These are phyloP conservation scores for Planiliza haematocheilus DNA, from an alignment of 2,113 vertebrate genomes.

Conservation along the genomic window DNA sequence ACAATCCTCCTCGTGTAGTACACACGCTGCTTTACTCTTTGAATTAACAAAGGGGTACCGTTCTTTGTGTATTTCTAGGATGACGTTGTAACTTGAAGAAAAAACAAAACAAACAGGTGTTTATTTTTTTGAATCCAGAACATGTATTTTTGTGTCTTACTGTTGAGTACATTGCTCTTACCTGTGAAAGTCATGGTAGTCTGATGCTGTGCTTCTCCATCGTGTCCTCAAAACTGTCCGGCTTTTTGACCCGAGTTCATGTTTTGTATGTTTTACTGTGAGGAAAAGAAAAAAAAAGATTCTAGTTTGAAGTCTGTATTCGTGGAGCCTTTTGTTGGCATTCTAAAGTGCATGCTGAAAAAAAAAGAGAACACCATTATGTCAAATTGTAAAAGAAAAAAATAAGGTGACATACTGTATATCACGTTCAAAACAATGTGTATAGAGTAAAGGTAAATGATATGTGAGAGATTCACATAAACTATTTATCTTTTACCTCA, in stretches of 20 bases:
- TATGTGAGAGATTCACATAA: slow-evolving; percentile 81
- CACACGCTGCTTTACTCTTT: slow-evolving; percentile 79
- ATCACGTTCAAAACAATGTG: slow-evolving; percentile 75
- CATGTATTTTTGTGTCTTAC: slow-evolving; percentile 81
- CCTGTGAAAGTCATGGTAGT: slow-evolving; percentile 83
- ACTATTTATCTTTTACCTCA: slow-evolving; percentile 79
- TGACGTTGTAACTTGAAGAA: slow-evolving; percentile 63
- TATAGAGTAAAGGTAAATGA: slow-evolving; percentile 75
- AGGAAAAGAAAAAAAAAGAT: slow-evolving; percentile 70
- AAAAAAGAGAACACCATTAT: slow-evolving; percentile 67
- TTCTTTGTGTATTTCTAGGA: slow-evolving; percentile 72
- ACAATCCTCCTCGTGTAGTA: slow-evolving; percentile 70
- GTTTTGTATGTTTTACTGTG: slow-evolving; percentile 80
- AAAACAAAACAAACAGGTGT: slow-evolving; percentile 52
- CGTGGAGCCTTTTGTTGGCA: slow-evolving; percentile 88
- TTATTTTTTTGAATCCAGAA: slow-evolving; percentile 77
- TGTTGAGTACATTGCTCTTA: slow-evolving; percentile 85
- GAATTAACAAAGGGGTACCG: slow-evolving; percentile 62
- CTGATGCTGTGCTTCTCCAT: slow-evolving; percentile 84
- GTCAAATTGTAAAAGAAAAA: slow-evolving; percentile 72
- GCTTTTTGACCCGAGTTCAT: slow-evolving; percentile 73
- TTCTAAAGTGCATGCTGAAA: slow-evolving; percentile 89
- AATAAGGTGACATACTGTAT: slow-evolving; percentile 64
- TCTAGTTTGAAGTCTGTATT: slow-evolving; percentile 86
- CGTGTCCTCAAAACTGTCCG: slow-evolving; percentile 81